Conservation (phyloP, 1,140 invertebrate genomes). For the Thaumetopoea pityocampa region DNA sequence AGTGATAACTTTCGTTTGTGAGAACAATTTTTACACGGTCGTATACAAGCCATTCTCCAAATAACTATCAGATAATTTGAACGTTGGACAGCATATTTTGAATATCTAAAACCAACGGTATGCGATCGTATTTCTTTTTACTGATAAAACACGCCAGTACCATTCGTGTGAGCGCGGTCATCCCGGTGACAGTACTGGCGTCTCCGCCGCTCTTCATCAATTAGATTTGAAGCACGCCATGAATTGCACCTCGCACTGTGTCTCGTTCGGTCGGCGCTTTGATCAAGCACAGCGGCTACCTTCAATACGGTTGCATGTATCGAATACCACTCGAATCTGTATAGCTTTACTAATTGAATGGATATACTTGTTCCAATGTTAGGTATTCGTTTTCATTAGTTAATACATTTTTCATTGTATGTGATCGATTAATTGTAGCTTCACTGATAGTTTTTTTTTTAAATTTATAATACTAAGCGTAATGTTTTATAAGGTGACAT, state of each 20-base stretch:
- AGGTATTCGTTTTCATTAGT: constrained; percentile 36
- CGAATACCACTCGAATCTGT: constrained; percentile 31
- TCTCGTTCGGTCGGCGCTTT: constrained; percentile 23
- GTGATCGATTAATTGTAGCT: constrained; percentile 16
- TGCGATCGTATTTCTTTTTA: constrained; percentile 7
- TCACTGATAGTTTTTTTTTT: constrained; percentile 7
- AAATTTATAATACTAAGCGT: constrained; percentile 5
- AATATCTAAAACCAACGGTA: constrained; percentile 32
- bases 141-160: constrained; percentile 21
- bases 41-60: constrained; percentile 17
- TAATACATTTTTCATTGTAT: constrained; percentile 13
- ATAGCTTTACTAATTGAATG: constrained; percentile 35
- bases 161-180: constrained; percentile 18
- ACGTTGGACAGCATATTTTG: constrained; percentile 28
- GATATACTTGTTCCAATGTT: constrained; percentile 24
- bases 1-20: too few species aligned
- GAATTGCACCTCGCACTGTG: constrained; percentile 27
- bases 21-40: constrained; percentile 15
- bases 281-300: constrained; percentile 27
- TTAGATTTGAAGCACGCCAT: constrained; percentile 28
- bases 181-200: constrained; percentile 10
- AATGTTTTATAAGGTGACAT: background rate
- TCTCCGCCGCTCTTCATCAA: constrained; percentile 27
- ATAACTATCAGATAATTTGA: constrained; percentile 34
- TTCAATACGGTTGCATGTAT: constrained; percentile 24